Evolutionary conservation across 1,140 invertebrate species (phyloP).

Genomic region (Pachyrhynchus sulphureomaculatus): DNA sequence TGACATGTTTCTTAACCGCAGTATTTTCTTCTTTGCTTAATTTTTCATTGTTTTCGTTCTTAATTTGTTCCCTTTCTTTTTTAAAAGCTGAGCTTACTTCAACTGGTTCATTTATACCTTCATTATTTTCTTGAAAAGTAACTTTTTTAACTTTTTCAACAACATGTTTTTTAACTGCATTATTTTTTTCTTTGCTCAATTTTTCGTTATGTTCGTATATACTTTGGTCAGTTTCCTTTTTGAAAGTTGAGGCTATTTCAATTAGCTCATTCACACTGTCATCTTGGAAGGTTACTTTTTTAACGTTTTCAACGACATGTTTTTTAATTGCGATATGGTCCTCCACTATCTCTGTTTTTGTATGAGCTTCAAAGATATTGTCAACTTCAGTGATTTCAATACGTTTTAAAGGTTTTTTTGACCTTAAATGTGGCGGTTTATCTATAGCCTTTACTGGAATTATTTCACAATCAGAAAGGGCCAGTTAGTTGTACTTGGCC

Average conservation of each 20-base stretch:
- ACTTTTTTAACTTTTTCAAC: constrained; percentile 25
- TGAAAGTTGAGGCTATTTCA: constrained; percentile 17
- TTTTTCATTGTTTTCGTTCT: background rate
- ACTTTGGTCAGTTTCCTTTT: constrained; percentile 1
- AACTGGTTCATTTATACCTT: background rate
- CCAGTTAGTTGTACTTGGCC: constrained; percentile 24
- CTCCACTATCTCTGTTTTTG: background rate
- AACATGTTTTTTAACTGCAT: constrained; percentile 23
- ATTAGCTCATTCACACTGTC: background rate
- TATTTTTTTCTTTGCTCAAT: background rate
- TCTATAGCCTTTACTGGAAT: constrained; percentile 38
- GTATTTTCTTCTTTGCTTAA: background rate
- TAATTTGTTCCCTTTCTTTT: background rate
- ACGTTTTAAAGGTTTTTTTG: constrained; percentile 42
- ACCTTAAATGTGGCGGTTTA: constrained; percentile 44
- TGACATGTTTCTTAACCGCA: constrained; percentile 23
- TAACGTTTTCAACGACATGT: constrained; percentile 30
- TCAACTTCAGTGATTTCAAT: constrained; percentile 41
- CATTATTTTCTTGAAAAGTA: background rate
- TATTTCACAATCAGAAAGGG: constrained; percentile 25
- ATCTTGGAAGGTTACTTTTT: constrained; percentile 6
- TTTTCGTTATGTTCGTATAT: background rate
- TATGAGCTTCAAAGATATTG: background rate
- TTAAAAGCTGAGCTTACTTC: constrained; percentile 22
- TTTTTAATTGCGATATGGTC: constrained; percentile 14